phyloP scores from a whole-genome alignment of 2,888 invertebrate genomes.

The Leptinotarsa juncta region DNA sequence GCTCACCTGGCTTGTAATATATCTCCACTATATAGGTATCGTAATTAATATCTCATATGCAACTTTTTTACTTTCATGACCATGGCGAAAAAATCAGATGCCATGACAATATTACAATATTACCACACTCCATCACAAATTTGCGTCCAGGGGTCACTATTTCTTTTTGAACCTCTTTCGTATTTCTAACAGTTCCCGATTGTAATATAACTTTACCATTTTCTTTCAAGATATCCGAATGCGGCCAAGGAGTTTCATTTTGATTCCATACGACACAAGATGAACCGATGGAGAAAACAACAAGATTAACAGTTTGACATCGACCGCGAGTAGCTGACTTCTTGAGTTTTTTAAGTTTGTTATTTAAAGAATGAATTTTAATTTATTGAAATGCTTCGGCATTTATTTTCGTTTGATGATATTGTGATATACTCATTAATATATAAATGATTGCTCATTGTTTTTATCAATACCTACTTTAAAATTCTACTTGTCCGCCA shows the following conservation, averaged over 20 bases:
- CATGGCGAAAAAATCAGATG: no score
- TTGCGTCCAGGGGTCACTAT: neutral
- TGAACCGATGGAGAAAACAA: conserved; percentile 59
- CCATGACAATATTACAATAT: no score
- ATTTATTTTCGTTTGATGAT: neutral
- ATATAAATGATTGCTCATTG: no score
- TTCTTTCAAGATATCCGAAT: conserved; percentile 60
- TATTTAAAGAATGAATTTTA: neutral
- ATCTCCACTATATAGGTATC: no score
- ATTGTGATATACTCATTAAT: neutral
- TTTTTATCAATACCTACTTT: no score
- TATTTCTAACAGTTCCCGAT: neutral
- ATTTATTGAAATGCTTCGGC: neutral
- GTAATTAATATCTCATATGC: no score
- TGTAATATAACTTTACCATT: neutral
- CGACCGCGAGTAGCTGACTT: no score
- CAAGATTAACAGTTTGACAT: conserved; percentile 32
- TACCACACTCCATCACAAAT: no score
- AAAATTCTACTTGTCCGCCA: no score
- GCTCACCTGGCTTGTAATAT: no score
- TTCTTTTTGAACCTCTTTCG: conserved; percentile 6
- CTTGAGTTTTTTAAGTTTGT: neutral
- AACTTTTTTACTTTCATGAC: no score
- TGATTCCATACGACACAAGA: conserved; percentile 58
- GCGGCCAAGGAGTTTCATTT: conserved; percentile 61